A percentile compares a stretch with the other conserved stretches of the same genome.
Conservation (phyloP, 2,113 vertebrate genomes). For the Ceyx melanurus region DNA sequence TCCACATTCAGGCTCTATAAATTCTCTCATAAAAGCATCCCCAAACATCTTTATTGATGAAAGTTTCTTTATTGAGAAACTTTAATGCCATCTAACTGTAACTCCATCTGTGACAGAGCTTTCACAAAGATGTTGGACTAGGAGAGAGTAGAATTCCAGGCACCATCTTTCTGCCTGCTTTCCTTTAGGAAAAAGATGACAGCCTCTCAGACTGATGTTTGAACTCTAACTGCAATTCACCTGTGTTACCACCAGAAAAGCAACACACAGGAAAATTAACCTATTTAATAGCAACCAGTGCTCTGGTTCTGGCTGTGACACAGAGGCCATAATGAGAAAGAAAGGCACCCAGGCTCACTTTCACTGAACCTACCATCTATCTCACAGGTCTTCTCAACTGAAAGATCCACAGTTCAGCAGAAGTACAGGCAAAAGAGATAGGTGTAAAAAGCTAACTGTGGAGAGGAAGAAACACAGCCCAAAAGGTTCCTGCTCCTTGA, state of each 20-base stretch:
- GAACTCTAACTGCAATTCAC: background rate
- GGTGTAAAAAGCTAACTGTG: background rate
- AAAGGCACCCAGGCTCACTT: background rate
- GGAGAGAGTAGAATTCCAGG: background rate
- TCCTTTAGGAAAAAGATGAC: background rate
- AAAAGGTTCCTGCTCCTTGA: background rate
- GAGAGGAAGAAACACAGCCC: constrained; percentile 2
- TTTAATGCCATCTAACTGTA: background rate
- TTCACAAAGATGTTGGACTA: background rate
- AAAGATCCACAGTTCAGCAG: background rate
- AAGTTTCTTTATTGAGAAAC: background rate
- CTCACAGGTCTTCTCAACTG: background rate
- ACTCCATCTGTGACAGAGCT: background rate
- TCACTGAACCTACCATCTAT: background rate
- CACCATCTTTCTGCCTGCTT: background rate
- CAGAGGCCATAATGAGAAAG: background rate
- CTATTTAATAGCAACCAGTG: background rate
- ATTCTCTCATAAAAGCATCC: background rate
- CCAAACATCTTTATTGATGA: background rate
- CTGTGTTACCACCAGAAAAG: background rate
- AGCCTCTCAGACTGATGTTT: background rate
- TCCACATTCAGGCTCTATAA: background rate
- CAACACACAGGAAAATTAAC: background rate
- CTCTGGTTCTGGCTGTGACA: background rate
- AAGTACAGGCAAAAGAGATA: background rate